Percentiles rank a stretch among this genome's conserved stretches.
phyloP scores from a whole-genome alignment of 1,140 invertebrate species.

The Cydia pomonella region DNA sequence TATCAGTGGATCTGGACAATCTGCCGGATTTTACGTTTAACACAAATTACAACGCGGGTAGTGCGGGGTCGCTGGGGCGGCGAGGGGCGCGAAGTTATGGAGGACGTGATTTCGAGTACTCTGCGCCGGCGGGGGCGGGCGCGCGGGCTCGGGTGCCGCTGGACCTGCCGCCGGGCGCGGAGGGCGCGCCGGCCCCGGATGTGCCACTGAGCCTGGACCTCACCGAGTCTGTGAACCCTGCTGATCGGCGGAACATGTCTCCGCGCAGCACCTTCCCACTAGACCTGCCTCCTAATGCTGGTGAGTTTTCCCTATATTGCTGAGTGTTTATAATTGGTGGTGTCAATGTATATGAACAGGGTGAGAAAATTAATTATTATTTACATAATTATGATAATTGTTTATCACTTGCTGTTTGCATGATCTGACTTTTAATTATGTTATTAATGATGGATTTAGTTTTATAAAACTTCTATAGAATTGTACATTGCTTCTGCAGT shows the following conservation, averaged over 20 bases:
- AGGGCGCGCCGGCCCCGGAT: conserved; percentile 62
- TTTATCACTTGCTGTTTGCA: background rate
- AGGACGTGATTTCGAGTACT: background rate
- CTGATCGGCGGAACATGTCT: conserved; percentile 67
- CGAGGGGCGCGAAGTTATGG: conserved; percentile 29
- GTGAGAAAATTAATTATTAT: background rate
- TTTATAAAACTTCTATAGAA: too few species aligned
- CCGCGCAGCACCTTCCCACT: conserved; percentile 71
- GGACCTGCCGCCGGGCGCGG: conserved; percentile 69
- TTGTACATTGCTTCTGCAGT: too few species aligned
- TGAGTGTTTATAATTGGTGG: background rate
- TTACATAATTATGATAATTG: conserved; percentile 17
- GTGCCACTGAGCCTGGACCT: conserved; percentile 71
- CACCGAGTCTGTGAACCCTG: conserved; percentile 74
- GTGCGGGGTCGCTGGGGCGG: conserved; percentile 60
- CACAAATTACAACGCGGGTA: conserved; percentile 69
- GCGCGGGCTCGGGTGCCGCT: conserved; percentile 59
- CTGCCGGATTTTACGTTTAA: conserved; percentile 83
- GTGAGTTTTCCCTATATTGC: conserved; percentile 46
- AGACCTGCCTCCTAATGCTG: conserved; percentile 73
- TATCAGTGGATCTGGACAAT: conserved; percentile 80
- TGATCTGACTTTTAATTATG: background rate
- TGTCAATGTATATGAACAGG: background rate
- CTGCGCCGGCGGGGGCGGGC: background rate
- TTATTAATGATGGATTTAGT: too few species aligned